Base-by-base conservation (phyloP, 2,113 vertebrate species). In the Terrapene triunguis region DNA sequence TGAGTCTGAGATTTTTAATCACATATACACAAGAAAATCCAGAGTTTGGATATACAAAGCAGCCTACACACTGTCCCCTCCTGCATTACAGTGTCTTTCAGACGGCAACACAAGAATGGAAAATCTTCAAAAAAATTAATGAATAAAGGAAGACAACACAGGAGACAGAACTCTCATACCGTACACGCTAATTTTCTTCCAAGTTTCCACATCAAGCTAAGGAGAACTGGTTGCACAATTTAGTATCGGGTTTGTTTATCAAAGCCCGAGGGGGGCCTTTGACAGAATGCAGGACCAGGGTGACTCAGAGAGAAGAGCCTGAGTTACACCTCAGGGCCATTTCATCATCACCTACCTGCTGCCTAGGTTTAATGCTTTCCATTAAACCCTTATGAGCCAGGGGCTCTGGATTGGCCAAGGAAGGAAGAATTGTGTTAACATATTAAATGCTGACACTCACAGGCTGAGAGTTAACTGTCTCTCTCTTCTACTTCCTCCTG, bases 101-200 rank as follows among this genome's bases (percentile, higher is more conserved):
- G 44, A 51, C 14, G 3, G 84, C 38, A 10, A 29, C 48, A 22
- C n/a, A 12, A 13, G 32, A 57, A 38, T 3, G 8, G 48, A 42
- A 85, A 82, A 51, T 5, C 38, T 84, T 78, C 50, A 87, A 85
- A 12, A 87, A 84, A 12, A 21, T 12, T 50, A 57, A 17, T 13
- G 0, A 0, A 25, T 22, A 50, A 47, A 80, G 16, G 32, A 0
- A 0, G 38, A 59, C 57, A 32, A 88, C 29, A 47, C 54, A 50
- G 72, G 48, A 27, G 44, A 79, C 35, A 80, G 11, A 84, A 24
- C 74, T 27, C 22, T 42, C 42, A 27, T 27, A 44, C 5, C 22
- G 38, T 42, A 27, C 42, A 32, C 16, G 44, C 50, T 42, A 21
- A 32, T 35, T 44, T 84, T 50, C 55, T 55, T 89, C 25, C 11